A percentile compares a stretch with the other conserved stretches of the same genome.
These are phyloP conservation scores for Drosophila sordidapex DNA, from an alignment of 2,888 invertebrate species.

Conservation along the genomic window DNA sequence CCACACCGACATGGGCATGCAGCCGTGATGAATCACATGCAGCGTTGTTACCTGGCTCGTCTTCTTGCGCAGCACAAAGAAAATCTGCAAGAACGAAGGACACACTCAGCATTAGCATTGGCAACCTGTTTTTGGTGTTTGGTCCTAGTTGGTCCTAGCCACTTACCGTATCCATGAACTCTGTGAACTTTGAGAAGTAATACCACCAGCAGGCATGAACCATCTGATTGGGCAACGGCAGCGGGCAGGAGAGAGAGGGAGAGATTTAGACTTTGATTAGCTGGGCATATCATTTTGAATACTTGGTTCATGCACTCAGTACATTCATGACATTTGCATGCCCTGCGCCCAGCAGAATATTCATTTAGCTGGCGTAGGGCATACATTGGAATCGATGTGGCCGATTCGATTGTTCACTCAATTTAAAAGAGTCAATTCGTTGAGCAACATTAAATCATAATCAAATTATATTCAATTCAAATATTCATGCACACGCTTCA, in stretches of 20 bases:
- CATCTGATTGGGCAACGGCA: conserved; percentile 88
- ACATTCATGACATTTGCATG: conserved; percentile 23
- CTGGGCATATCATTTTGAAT: background rate
- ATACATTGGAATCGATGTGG: conserved; percentile 16
- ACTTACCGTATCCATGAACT: conserved; percentile 97
- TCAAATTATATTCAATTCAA: conserved; percentile 46
- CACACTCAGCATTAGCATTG: background rate
- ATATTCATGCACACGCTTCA: conserved; percentile 59
- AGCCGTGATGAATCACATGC: conserved; percentile 98
- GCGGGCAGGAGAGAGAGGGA: background rate
- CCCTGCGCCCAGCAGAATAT: conserved; percentile 24
- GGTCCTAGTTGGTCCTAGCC: background rate
- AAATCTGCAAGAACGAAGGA: conserved; percentile 88
- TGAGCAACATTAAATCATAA: conserved; percentile 39
- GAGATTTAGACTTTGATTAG: conserved; percentile 35
- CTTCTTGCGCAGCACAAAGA: conserved; percentile 98
- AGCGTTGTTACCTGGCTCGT: conserved; percentile 96
- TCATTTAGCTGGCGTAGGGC: conserved; percentile 14
- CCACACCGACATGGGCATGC: conserved; percentile 99
- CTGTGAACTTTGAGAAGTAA: conserved; percentile 97
- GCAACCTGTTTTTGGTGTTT: background rate
- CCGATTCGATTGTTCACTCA: conserved; percentile 27
- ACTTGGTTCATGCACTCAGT: conserved; percentile 26
- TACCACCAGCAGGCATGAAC: conserved; percentile 98
- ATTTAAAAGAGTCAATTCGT: conserved; percentile 24